These are phyloP conservation scores for Chloropsis cyanopogon DNA, from an alignment of 2,113 vertebrate genomes.

Conservation along the genomic window DNA sequence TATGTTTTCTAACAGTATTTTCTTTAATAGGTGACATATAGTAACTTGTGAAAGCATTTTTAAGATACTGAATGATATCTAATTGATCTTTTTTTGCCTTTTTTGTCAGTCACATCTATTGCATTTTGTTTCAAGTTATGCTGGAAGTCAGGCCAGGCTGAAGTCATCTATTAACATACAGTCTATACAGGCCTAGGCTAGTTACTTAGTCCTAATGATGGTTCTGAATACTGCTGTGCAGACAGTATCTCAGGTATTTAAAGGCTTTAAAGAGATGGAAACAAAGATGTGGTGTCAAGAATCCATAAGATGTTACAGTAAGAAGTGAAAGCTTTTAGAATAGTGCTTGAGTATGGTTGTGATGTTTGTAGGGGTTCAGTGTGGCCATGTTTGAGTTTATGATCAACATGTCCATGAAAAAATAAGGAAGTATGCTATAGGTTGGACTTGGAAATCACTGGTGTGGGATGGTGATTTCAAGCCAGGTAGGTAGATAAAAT, in stretches of 20 bases:
- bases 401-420: not conserved
- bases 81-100: not conserved
- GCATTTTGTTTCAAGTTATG: not conserved
- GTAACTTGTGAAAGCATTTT: not conserved
- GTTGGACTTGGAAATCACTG: not conserved
- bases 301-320: fast-evolving
- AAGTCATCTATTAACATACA: not conserved
- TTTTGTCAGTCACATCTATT: not conserved
- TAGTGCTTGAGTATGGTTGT: not conserved
- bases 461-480: not conserved
- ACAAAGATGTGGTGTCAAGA: not conserved
- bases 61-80: not conserved
- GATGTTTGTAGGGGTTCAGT: not conserved
- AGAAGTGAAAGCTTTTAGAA: not conserved
- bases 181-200: not conserved
- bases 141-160: not conserved
- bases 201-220: not conserved
- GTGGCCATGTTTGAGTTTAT: not conserved
- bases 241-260: not conserved
- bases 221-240: not conserved
- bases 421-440: not conserved
- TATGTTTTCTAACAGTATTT: not conserved
- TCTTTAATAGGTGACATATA: not conserved
- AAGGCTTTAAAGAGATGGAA: not conserved
- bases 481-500: not conserved